Conservation (phyloP, 2,888 invertebrate species). For the Tortrix viridana region DNA sequence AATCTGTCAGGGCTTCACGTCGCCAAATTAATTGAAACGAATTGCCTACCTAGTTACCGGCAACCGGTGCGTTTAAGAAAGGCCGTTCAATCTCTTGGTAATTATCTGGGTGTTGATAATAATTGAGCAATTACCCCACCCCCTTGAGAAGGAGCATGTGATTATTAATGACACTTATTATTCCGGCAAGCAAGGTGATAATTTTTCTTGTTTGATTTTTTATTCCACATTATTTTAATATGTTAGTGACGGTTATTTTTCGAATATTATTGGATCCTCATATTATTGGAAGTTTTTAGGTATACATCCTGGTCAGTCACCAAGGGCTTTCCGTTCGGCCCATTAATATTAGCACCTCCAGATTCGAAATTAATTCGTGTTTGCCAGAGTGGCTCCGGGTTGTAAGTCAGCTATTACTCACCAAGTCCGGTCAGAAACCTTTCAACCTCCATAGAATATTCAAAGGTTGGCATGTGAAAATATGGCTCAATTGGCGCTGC, state of each 20-base stretch:
- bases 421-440: slow-evolving; percentile 60
- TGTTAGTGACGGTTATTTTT: too few relatives aligned
- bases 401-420: slow-evolving; percentile 43
- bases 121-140: background rate
- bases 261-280: too few relatives aligned
- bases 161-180: too few relatives aligned
- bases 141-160: too few relatives aligned
- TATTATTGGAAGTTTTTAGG: background rate
- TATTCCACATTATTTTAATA: too few relatives aligned
- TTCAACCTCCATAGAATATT: slow-evolving; percentile 77
- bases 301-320: too few relatives aligned
- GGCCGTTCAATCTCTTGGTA: slow-evolving; percentile 31
- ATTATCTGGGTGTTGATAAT: slow-evolving; percentile 20
- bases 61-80: slow-evolving; percentile 63
- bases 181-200: too few relatives aligned
- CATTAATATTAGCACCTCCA: slow-evolving; percentile 6
- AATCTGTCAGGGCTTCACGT: slow-evolving; percentile 74
- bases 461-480: slow-evolving; percentile 72
- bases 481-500: slow-evolving; percentile 72
- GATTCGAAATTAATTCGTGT: slow-evolving; percentile 20
- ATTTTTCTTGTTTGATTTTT: too few relatives aligned
- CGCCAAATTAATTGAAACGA: slow-evolving; percentile 80
- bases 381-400: background rate
- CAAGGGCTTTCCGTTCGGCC: background rate
- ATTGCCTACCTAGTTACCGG: slow-evolving; percentile 65